Percentiles rank a stretch among this genome's conserved stretches.
Evolutionary conservation across 2,888 invertebrate species (phyloP).

Genomic region (Heliconius cydno): DNA sequence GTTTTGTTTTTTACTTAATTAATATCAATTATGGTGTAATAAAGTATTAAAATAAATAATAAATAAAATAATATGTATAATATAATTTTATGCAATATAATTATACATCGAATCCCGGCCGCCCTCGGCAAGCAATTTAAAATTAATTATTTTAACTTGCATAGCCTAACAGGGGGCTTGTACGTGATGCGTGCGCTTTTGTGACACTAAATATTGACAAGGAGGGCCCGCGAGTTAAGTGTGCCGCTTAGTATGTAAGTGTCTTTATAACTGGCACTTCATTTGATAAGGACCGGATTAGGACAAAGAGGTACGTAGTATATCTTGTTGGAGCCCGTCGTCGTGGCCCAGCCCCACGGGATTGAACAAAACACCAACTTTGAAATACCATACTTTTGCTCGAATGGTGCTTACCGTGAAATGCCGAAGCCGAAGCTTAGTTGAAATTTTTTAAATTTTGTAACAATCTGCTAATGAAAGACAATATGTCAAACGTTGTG

Average conservation of each 20-base stretch:
- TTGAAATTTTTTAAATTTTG: background rate
- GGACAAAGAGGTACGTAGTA: background rate
- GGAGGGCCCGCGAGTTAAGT: too few species aligned
- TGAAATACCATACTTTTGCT: background rate
- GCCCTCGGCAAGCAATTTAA: background rate
- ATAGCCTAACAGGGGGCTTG: background rate
- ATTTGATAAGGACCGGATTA: too few species aligned
- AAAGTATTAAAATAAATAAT: too few species aligned
- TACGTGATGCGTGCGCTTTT: too few species aligned
- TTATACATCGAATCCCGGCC: background rate
- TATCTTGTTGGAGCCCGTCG: background rate
- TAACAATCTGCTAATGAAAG: too few species aligned
- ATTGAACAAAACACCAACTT: background rate
- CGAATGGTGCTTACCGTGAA: background rate
- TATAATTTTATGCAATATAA: background rate
- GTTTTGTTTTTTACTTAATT: too few species aligned
- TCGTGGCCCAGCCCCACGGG: background rate
- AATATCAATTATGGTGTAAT: too few species aligned
- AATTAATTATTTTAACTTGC: constrained; percentile 17
- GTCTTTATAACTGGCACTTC: background rate
- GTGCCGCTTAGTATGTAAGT: background rate
- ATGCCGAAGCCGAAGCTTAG: background rate
- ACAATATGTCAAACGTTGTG: background rate
- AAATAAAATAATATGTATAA: too few species aligned
- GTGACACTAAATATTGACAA: constrained; percentile 9